Evolutionary conservation across 2,113 vertebrate species (phyloP), one percentile per base, ranked within the genome.

Genomic region (Siniperca knerii): DNA sequence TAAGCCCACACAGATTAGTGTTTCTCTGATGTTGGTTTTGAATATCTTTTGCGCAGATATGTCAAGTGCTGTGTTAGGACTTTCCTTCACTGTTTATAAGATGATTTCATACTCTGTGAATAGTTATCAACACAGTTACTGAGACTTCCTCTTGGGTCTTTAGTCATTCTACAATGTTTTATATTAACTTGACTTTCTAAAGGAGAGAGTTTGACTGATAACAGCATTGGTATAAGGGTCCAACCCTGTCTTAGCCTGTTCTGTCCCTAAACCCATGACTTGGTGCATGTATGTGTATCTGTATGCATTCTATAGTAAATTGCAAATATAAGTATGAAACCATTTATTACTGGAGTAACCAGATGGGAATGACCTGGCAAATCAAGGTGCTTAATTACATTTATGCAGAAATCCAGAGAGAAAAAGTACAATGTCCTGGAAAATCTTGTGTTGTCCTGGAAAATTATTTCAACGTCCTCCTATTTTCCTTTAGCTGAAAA

Each of bases 1-100:
- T 72, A 60, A 85, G 21, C 68, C 76, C 75, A 84, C 77, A 58
- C 77, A 70, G 58, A 79, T 66, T 25, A 73, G 37, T 44, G 40
- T 48, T 42, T 25, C 61, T 64, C 62, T 60, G 52, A 64, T 48
- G 65, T 29, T 74, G 23, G 57, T 64, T 81, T n/a, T 75, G 50
- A 86, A 71, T 68, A 25, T 85, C n/a, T 60, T 57, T 80, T 58
- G 57, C 55, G 12, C 50, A 60, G 48, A 75, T 33, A 52, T 52
- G 44, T 75, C 67, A 82, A 60, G 82, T 71, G 15, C 37, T 61
- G 21, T 79, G 76, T 79, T 11, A 72, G 20, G 77, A 70, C 48
- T 85, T 82, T 70, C 4, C 25, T 33, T 70, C 50, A 8, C 15
- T 86, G 74, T 83, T 66, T 79, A 57, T 37, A 21, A 23, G 48